Base-by-base conservation (phyloP, 2,113 vertebrate species). In the Ammodramus savannarum region DNA sequence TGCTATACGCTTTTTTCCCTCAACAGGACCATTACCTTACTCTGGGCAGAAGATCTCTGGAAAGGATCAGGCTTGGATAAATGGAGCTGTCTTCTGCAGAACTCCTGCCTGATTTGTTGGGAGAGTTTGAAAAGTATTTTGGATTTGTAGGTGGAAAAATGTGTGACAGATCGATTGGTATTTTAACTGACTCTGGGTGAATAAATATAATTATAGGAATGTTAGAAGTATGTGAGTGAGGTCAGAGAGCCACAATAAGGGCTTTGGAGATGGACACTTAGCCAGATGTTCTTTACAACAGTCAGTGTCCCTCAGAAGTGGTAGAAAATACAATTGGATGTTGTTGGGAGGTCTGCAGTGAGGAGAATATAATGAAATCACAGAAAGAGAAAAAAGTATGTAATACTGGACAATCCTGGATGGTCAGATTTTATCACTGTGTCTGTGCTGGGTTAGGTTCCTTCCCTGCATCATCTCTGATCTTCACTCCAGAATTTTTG, bases 221-320 rank as follows among this genome's bases (percentile, higher is more conserved):
- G 51, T 51, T 46, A 66, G 32, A 73, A 80, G 44, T 91, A 73
- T 5, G 11, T 69, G 61, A 78, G n/a, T 71, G 58, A 83, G 62
- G 27, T 96, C 87, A 97, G 65, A 84, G 67, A 73, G 68, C 61
- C 46, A 90, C 91, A 96, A n/a, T 92, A 79, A 54, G 32, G 72
- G 72, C 94, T 93, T 88, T 94, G 59, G 87, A 79, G 44, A 79
- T 44, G 58, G 38, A 76, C 16, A 11, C 18, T 73, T 88, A 58
- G 72, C 72, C 95, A 95, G 90, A 92, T 95, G 94, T 93, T 73
- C 79, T 88, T 87, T 41, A 71, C 59, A 86, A 36, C 67, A 74
- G 78, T 72, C 41, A 89, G 13, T n/a, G 46, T 76, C 46, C 67
- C 43, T 69, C 67, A 93, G 85, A 92, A 90, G 80, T 77, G 46